Conservation (phyloP, 2,888 invertebrate species). For the Autographa gamma region DNA sequence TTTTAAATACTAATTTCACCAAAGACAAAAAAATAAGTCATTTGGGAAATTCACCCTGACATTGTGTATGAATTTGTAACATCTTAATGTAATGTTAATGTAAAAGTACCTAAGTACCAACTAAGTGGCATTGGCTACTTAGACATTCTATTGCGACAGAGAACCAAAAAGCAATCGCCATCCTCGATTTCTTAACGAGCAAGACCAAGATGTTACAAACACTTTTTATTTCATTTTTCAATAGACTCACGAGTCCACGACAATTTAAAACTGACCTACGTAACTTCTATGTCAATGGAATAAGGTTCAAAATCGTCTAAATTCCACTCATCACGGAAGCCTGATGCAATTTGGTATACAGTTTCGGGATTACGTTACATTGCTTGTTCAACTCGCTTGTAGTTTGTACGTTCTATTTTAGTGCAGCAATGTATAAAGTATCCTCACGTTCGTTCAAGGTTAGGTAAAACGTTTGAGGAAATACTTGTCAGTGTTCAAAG, state of each 20-base stretch:
- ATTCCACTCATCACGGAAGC: conserved; percentile 19
- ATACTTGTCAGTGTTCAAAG: conserved; percentile 28
- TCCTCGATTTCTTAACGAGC: conserved; percentile 54
- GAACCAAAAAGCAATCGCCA: conserved; percentile 25
- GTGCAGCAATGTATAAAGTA: conserved; percentile 17
- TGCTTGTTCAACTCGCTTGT: conserved; percentile 29
- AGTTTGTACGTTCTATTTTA: conserved; percentile 30
- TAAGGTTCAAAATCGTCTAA: conserved; percentile 32
- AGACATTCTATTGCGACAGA: conserved; percentile 38
- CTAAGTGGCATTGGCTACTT: conserved; percentile 17
- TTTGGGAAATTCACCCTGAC: too few species aligned
- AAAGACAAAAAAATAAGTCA: too few species aligned
- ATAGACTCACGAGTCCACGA: conserved; percentile 53
- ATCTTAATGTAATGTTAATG: not conserved
- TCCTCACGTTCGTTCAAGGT: conserved; percentile 35
- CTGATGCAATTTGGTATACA: conserved; percentile 18
- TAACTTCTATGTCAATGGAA: conserved; percentile 6
- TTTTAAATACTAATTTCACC: too few species aligned
- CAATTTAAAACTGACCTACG: conserved; percentile 26
- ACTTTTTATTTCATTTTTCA: conserved; percentile 61
- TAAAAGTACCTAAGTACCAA: conserved; percentile 8
- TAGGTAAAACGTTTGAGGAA: conserved; percentile 28
- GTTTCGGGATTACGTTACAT: conserved; percentile 39
- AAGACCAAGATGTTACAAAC: conserved; percentile 49
- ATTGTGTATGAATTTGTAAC: not conserved